These are phyloP conservation scores for Anastrepha ludens DNA, from an alignment of 1,140 invertebrate species.

Conservation along the genomic window DNA sequence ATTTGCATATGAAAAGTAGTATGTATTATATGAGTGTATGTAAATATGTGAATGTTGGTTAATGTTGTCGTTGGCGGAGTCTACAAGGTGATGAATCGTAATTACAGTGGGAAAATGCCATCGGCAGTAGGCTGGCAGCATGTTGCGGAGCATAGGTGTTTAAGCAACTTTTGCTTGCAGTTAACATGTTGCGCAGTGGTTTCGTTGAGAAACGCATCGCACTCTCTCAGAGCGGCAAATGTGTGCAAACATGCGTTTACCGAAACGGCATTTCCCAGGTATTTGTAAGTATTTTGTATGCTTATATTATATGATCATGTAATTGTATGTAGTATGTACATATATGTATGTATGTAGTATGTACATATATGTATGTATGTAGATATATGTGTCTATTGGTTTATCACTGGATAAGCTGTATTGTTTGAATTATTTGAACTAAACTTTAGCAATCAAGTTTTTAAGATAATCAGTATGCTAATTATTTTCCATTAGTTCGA, in stretches of 20 bases:
- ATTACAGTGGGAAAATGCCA: neutral
- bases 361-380: neutral
- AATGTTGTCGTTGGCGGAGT: neutral
- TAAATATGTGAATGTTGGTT: neutral
- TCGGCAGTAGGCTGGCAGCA: neutral
- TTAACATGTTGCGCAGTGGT: too few relatives aligned
- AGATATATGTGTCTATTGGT: neutral
- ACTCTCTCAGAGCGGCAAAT: neutral
- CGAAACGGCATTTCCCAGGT: neutral
- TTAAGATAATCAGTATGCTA: too few relatives aligned
- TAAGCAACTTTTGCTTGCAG: too few relatives aligned
- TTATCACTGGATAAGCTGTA: conserved; percentile 26
- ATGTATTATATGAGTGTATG: neutral
- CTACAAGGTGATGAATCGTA: neutral
- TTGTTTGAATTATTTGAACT: conserved; percentile 18
- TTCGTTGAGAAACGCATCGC: neutral
- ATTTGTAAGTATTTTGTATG: neutral
- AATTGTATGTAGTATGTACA: too few relatives aligned
- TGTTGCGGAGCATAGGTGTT: neutral
- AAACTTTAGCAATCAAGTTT: neutral
- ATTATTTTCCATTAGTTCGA: too few relatives aligned
- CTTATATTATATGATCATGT: neutral
- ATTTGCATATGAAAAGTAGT: neutral
- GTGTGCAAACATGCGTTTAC: neutral
- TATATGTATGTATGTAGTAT: neutral